A percentile compares a stretch with the other conserved stretches of the same genome.
phyloP scores from a whole-genome alignment of 2,113 vertebrate genomes.

The Calidris pugnax region DNA sequence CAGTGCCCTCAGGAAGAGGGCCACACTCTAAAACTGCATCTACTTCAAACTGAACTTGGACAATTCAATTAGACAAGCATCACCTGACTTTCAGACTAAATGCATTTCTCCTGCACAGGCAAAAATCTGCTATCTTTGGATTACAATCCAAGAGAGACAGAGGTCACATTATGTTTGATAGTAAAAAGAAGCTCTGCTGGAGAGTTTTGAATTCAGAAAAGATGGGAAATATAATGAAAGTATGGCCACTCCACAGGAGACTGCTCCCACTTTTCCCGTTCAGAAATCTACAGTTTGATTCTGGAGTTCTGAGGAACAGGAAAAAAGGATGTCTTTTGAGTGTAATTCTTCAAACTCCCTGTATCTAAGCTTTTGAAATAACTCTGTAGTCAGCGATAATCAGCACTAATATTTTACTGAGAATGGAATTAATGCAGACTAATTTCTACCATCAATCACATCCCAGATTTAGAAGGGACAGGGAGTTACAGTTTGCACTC shows the following conservation, averaged over 20 bases:
- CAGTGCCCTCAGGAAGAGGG: background rate
- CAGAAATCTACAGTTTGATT: background rate
- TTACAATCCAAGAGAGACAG: background rate
- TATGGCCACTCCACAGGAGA: background rate
- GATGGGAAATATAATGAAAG: background rate
- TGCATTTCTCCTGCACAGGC: background rate
- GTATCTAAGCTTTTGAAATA: background rate
- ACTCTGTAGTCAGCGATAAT: constrained; percentile 33
- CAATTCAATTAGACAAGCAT: background rate
- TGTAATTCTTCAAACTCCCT: background rate
- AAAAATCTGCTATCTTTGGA: background rate
- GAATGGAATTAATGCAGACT: constrained; percentile 29
- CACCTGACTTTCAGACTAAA: background rate
- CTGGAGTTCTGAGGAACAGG: background rate
- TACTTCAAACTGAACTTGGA: background rate
- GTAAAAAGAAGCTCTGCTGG: background rate
- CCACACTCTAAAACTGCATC: background rate
- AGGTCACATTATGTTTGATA: background rate
- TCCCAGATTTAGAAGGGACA: background rate
- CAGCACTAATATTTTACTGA: constrained; percentile 2
- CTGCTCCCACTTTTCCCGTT: background rate
- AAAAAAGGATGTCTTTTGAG: background rate
- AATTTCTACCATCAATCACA: constrained; percentile 6
- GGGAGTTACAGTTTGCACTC: background rate
- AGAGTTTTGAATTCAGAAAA: background rate